Conservation (phyloP, 2,113 vertebrate genomes). For the Mus musculus region DNA sequence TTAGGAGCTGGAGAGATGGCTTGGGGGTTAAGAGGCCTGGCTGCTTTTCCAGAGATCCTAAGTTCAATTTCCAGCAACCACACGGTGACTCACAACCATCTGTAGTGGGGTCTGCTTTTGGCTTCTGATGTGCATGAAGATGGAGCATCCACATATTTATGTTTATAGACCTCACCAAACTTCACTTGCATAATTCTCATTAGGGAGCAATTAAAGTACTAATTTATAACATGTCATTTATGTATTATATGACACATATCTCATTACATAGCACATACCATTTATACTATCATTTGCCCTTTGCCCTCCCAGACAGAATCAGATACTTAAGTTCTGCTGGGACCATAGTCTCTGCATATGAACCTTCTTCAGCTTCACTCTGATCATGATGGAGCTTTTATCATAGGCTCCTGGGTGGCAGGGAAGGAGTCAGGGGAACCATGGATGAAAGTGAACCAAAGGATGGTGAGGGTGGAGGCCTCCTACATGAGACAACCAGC, state of each 20-base stretch:
- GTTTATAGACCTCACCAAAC: constrained; percentile 35
- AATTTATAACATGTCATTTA: constrained; percentile 12
- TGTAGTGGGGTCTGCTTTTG: no score
- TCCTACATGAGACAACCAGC: background rate
- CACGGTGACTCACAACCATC: no score
- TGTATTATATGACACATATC: background rate
- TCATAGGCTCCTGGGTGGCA: background rate
- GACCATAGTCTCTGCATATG: background rate
- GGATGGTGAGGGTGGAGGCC: background rate
- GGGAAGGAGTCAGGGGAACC: no score
- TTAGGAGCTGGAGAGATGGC: no score
- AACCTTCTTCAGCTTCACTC: background rate
- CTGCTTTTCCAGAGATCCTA: no score
- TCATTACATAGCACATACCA: background rate
- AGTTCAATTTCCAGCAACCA: no score
- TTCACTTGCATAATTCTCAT: background rate
- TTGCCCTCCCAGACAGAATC: background rate
- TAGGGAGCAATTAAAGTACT: constrained; percentile 32
- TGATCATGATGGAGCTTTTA: background rate
- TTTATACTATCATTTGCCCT: background rate
- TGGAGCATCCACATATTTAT: no score
- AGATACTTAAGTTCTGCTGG: background rate
- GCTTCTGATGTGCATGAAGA: no score
- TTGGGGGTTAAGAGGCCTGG: no score
- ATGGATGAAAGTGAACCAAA: background rate